Conservation (phyloP, 1,140 invertebrate species). For the Drosophila ohnishii region DNA sequence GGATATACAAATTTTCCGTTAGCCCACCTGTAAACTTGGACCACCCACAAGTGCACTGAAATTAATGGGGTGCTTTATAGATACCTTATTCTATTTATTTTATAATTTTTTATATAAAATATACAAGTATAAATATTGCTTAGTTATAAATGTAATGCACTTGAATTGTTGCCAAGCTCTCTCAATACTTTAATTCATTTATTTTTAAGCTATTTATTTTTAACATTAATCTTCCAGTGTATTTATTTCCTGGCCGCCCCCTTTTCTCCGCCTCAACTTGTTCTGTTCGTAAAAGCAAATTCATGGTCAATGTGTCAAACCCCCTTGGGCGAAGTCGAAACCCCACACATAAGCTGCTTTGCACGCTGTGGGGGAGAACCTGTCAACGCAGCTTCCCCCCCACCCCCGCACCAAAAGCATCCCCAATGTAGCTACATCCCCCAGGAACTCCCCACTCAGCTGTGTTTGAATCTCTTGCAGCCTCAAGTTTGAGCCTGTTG, state of each 20-base stretch:
- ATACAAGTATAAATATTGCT: too few species aligned
- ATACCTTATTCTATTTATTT: neutral
- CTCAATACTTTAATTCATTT: too few species aligned
- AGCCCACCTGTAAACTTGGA: neutral
- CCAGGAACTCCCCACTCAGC: conserved; percentile 11
- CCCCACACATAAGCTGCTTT: conserved; percentile 32
- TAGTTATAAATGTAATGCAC: too few species aligned
- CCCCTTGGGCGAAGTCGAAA: conserved; percentile 15
- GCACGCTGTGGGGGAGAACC: neutral
- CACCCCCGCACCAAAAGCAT: neutral
- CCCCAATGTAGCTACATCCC: neutral
- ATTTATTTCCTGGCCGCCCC: neutral
- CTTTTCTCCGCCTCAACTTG: neutral
- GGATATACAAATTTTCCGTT: conserved; percentile 26
- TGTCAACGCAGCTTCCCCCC: neutral
- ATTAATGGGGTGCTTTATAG: neutral
- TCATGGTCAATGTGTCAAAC: conserved; percentile 80
- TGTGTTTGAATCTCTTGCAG: conserved; percentile 9
- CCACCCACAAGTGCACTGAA: neutral
- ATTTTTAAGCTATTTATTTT: neutral
- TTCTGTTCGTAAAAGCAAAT: conserved; percentile 34
- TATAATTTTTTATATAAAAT: too few species aligned
- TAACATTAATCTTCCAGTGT: neutral
- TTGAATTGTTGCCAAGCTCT: too few species aligned
- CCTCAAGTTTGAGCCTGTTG: conserved; percentile 64